phyloP scores from a whole-genome alignment of 2,797 vertebrate species.

The Helarctos malayanus region DNA sequence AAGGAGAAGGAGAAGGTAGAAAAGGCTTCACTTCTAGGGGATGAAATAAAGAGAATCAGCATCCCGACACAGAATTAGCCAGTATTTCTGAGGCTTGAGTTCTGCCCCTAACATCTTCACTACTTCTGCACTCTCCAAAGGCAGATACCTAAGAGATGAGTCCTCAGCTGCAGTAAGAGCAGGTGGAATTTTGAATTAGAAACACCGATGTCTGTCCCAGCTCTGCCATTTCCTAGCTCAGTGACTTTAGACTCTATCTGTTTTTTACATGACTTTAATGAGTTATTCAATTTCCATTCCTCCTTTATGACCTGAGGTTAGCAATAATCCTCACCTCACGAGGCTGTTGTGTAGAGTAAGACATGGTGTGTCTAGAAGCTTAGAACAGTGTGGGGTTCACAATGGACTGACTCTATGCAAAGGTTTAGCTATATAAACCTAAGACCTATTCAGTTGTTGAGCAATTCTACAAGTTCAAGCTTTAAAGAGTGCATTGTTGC shows the following conservation, averaged over 20 bases:
- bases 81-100: background rate
- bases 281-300: background rate
- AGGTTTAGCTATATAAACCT: background rate
- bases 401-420: background rate
- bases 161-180: background rate
- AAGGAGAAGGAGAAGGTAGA: background rate
- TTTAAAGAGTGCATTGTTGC: background rate
- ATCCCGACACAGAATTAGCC: background rate
- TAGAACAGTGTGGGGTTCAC: background rate
- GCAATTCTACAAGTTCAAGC: constrained; percentile 42
- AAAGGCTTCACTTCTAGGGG: background rate
- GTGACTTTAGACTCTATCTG: constrained; percentile 45
- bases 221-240: background rate
- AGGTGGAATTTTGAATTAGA: constrained; percentile 45
- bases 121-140: background rate
- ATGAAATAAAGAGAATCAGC: background rate
- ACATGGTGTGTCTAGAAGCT: background rate
- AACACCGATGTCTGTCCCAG: background rate
- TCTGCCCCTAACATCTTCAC: background rate
- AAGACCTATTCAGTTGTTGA: background rate
- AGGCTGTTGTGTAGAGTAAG: background rate
- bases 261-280: background rate
- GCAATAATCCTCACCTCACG: background rate
- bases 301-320: background rate
- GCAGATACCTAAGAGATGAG: background rate